A percentile compares a stretch with the other conserved stretches of the same genome.
Evolutionary conservation across 2,113 vertebrate species (phyloP).

Genomic region (Microcebus ravelobensis): DNA sequence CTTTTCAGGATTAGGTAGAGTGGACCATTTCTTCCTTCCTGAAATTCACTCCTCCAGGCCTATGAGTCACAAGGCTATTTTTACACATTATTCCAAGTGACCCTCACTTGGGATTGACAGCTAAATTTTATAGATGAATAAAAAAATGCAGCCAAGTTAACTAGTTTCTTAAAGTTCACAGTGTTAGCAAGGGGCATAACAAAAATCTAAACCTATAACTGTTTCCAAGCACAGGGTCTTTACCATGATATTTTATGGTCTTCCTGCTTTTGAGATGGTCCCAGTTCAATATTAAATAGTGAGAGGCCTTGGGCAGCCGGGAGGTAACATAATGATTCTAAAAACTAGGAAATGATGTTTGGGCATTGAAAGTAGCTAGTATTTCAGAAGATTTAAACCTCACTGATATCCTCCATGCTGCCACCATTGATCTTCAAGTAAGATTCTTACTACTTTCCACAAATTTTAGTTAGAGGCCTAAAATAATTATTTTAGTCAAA

Average conservation of each 20-base stretch:
- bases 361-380: neutral
- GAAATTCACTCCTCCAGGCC: neutral
- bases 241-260: neutral
- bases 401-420: neutral
- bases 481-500: neutral
- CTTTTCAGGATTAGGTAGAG: neutral
- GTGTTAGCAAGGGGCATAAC: neutral
- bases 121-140: neutral
- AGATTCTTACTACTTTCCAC: neutral
- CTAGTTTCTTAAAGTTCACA: neutral
- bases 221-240: neutral
- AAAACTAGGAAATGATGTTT: neutral
- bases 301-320: neutral
- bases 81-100: neutral
- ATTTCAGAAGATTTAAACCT: neutral
- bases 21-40: neutral
- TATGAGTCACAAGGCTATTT: neutral
- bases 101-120: neutral
- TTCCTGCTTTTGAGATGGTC: neutral
- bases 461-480: neutral
- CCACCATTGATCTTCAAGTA: neutral
- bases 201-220: neutral
- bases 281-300: neutral
- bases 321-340: neutral
- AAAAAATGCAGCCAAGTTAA: neutral